These are phyloP conservation scores for Onychorhynchus coronatus DNA, from an alignment of 2,113 vertebrate genomes.

Conservation along the genomic window DNA sequence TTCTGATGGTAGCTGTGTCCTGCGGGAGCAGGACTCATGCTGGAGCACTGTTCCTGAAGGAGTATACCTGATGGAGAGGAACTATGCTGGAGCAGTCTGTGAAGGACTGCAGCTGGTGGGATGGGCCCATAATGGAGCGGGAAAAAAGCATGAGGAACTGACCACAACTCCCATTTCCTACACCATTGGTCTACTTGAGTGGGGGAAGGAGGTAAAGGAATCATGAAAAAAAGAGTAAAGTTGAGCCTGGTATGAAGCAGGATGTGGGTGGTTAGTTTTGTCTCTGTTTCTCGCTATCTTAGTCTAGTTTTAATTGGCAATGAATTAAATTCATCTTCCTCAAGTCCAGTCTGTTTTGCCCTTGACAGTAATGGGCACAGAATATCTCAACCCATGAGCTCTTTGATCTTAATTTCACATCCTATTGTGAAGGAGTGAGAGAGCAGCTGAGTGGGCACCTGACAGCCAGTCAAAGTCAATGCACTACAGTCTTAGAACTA, in stretches of 20 bases:
- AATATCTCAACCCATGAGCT: neutral
- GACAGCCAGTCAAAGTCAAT: neutral
- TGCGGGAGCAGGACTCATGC: neutral
- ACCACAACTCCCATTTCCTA: rapidly evolving
- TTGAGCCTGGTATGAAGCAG: neutral
- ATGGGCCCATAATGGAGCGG: neutral
- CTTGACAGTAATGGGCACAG: neutral
- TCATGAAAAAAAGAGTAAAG: neutral
- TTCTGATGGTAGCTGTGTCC: neutral
- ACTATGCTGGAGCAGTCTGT: neutral
- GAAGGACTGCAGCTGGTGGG: neutral
- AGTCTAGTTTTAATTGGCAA: neutral
- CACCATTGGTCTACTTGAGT: neutral
- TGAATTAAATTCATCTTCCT: neutral
- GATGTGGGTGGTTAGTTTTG: neutral
- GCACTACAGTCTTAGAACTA: neutral
- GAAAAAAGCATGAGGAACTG: neutral
- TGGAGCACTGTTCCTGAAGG: neutral
- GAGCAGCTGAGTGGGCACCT: neutral
- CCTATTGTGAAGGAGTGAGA: neutral
- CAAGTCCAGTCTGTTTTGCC: neutral
- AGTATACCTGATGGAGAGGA: neutral
- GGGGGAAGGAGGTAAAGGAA: neutral
- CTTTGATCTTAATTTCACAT: neutral
- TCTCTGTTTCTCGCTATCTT: neutral